Percentiles rank a stretch among this genome's conserved stretches.
Conservation (phyloP, 2,113 vertebrate genomes). For the Paracanthobrama guichenoti region DNA sequence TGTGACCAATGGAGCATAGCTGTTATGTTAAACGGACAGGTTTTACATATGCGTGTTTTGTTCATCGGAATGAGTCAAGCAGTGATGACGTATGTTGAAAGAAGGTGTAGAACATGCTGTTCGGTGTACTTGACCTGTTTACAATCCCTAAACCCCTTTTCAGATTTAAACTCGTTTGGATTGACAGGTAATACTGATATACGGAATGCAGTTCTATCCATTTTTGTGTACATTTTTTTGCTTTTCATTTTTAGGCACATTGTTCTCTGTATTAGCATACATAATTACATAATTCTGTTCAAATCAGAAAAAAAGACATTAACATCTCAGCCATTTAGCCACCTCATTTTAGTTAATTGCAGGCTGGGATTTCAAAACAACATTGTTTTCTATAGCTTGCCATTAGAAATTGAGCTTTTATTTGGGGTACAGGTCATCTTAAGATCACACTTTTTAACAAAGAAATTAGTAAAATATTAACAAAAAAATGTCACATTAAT, state of each 20-base stretch:
- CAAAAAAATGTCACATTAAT: background rate
- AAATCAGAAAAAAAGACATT: background rate
- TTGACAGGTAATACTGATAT: background rate
- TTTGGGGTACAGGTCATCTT: constrained; percentile 32
- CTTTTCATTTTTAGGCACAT: too few species aligned
- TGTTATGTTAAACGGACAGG: constrained; percentile 7
- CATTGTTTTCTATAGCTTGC: constrained; percentile 26
- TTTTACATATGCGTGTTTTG: constrained; percentile 14
- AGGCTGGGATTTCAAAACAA: background rate
- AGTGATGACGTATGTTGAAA: constrained; percentile 24
- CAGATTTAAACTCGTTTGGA: background rate
- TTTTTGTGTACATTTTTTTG: too few species aligned
- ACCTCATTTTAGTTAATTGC: background rate
- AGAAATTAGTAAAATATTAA: background rate
- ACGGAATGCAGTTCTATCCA: too few species aligned
- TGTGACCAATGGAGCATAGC: background rate
- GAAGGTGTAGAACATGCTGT: constrained; percentile 29
- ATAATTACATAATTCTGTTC: background rate
- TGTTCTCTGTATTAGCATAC: too few species aligned
- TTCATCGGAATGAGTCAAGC: constrained; percentile 21
- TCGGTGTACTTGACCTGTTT: background rate
- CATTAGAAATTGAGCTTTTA: constrained; percentile 7
- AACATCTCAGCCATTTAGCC: background rate
- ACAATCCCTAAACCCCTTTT: background rate
- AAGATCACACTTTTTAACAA: background rate